These are phyloP conservation scores for Oconnorella tubifera DNA, from an alignment of 2,888 invertebrate genomes.

Conservation along the genomic window DNA sequence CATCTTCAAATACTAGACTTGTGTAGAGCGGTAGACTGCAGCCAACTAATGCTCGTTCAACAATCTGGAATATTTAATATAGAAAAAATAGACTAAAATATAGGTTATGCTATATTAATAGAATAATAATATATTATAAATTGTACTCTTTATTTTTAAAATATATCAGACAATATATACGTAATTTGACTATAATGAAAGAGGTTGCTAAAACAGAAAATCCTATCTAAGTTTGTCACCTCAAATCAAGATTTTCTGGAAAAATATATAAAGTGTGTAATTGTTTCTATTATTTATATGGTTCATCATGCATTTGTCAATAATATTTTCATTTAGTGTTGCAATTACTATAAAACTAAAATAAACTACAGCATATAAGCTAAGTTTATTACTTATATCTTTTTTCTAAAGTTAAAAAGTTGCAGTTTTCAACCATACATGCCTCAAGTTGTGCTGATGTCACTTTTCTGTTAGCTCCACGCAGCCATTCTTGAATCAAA, in stretches of 20 bases:
- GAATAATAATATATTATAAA: background rate
- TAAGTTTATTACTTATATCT: too few species aligned
- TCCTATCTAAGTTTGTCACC: too few species aligned
- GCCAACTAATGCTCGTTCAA: constrained; percentile 30
- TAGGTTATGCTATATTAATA: background rate
- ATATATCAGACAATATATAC: background rate
- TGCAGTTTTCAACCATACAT: background rate
- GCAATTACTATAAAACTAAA: background rate
- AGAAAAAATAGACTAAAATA: too few species aligned
- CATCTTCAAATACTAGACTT: constrained; percentile 39
- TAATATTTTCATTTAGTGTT: background rate
- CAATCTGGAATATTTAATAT: constrained; percentile 18
- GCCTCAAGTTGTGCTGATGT: constrained; percentile 35
- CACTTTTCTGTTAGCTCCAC: constrained; percentile 32
- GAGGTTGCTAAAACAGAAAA: too few species aligned
- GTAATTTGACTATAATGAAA: too few species aligned
- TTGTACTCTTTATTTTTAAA: background rate
- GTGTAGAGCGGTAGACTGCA: constrained; percentile 41
- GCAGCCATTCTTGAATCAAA: constrained; percentile 30
- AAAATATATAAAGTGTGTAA: too few species aligned
- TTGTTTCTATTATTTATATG: too few species aligned
- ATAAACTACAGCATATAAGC: too few species aligned
- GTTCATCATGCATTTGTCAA: too few species aligned
- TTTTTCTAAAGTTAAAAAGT: background rate
- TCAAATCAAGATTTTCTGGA: too few species aligned